Percentiles rank a stretch among this genome's conserved stretches.
Evolutionary conservation across 2,113 vertebrate species (phyloP).

Genomic region (Capricornis sumatraensis): DNA sequence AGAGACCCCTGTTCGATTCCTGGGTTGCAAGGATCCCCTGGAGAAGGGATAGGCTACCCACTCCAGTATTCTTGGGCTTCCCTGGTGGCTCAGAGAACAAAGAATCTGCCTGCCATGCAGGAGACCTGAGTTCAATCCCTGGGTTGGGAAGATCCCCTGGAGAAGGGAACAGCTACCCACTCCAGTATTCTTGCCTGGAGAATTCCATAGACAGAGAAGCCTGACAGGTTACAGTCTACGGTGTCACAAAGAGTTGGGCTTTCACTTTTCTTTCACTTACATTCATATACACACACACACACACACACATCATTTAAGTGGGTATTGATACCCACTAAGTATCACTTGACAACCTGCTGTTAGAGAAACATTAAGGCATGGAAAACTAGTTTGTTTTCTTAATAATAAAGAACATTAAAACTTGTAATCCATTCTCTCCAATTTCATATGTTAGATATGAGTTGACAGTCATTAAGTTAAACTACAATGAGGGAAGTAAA

Average conservation of each 20-base stretch:
- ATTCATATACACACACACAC: not conserved
- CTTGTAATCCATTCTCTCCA: not conserved
- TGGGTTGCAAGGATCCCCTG: not conserved
- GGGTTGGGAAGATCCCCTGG: not conserved
- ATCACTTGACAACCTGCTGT: not conserved
- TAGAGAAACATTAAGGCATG: not conserved
- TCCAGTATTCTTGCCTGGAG: not conserved
- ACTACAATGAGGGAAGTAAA: slow-evolving; percentile 7
- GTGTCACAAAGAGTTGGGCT: not conserved
- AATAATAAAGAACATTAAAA: not conserved
- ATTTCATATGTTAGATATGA: not conserved
- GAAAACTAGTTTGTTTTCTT: not conserved
- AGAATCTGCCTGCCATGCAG: not conserved
- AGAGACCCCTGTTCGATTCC: not conserved
- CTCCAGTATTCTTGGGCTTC: not conserved
- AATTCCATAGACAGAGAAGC: not conserved
- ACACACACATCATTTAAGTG: not conserved
- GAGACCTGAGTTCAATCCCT: not conserved
- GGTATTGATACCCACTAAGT: not conserved
- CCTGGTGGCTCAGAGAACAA: not conserved
- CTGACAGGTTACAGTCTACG: not conserved
- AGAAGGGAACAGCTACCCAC: not conserved
- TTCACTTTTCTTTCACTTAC: not conserved
- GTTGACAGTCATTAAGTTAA: slow-evolving; percentile 5
- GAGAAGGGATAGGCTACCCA: not conserved